These are phyloP conservation scores for Axea sp. DNA, from an alignment of 2,888 invertebrate genomes.

Conservation along the genomic window DNA sequence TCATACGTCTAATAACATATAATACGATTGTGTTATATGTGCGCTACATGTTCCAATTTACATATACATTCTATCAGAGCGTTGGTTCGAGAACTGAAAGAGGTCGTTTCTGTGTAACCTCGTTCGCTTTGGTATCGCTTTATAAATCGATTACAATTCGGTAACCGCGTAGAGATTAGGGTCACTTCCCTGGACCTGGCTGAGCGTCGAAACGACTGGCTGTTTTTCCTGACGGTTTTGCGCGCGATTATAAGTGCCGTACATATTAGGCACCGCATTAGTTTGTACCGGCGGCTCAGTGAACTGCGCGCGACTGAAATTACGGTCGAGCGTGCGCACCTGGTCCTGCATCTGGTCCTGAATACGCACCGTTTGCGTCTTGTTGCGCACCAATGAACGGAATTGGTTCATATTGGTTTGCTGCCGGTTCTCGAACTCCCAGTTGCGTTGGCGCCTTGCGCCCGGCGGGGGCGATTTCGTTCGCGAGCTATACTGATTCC, in stretches of 20 bases:
- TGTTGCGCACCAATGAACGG: conserved; percentile 80
- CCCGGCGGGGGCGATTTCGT: conserved; percentile 66
- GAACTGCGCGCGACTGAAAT: conserved; percentile 76
- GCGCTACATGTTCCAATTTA: too few species aligned
- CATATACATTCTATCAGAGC: too few species aligned
- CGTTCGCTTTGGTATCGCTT: conserved; percentile 60
- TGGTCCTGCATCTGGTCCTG: conserved; percentile 77
- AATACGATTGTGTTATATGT: too few species aligned
- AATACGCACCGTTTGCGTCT: conserved; percentile 75
- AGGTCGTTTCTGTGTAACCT: conserved; percentile 18
- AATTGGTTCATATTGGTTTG: conserved; percentile 81
- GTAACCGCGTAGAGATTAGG: conserved; percentile 87
- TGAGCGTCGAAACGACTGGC: conserved; percentile 72
- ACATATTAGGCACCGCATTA: conserved; percentile 77
- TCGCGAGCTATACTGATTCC: conserved; percentile 71
- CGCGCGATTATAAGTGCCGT: conserved; percentile 77
- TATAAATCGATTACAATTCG: conserved; percentile 81
- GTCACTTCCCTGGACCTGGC: conserved; percentile 78
- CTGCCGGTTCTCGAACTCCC: conserved; percentile 75
- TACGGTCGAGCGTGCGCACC: conserved; percentile 76
- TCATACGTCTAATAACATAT: too few species aligned
- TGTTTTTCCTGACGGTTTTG: conserved; percentile 75
- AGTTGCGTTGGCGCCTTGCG: conserved; percentile 68
- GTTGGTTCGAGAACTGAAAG: conserved; percentile 4
- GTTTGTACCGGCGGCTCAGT: conserved; percentile 71